Percentiles rank a stretch among this genome's conserved stretches.
Evolutionary conservation across 2,113 vertebrate species (phyloP).

Genomic region (Tetrax tetrax): DNA sequence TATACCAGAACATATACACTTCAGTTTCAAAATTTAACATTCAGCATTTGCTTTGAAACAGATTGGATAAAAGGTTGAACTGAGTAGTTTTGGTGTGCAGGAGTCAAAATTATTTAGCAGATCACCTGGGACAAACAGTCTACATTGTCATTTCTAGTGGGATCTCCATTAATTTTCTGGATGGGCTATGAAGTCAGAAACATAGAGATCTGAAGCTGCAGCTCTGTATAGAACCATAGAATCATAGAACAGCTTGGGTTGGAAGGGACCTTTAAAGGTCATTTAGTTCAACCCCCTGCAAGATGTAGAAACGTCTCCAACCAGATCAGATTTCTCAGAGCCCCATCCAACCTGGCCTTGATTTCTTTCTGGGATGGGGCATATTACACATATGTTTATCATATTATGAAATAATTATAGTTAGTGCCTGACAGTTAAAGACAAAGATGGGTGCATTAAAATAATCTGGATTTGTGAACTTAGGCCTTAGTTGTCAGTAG

Average conservation of each 20-base stretch:
- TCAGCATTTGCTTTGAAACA: not conserved
- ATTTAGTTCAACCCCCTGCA: too few relatives aligned
- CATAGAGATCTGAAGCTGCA: not conserved
- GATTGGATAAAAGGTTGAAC: not conserved
- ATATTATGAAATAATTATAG: not conserved
- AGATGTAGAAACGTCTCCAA: too few relatives aligned
- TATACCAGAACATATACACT: not conserved
- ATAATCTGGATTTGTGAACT: not conserved
- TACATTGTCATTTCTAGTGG: not conserved
- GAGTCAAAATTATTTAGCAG: not conserved
- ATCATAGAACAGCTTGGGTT: too few relatives aligned
- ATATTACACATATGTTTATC: not conserved
- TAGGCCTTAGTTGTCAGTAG: not conserved
- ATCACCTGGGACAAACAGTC: not conserved
- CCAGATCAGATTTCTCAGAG: too few relatives aligned
- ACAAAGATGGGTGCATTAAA: fast-evolving
- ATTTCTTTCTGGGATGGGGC: too few relatives aligned
- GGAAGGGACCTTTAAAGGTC: too few relatives aligned
- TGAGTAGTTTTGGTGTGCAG: not conserved
- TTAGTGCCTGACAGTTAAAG: not conserved
- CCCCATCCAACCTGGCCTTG: too few relatives aligned
- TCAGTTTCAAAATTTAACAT: not conserved
- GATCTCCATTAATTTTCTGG: not conserved
- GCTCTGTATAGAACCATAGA: not conserved
- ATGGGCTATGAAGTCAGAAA: not conserved